These are phyloP conservation scores for Nanorana parkeri DNA, from an alignment of 2,113 vertebrate species.

Conservation along the genomic window DNA sequence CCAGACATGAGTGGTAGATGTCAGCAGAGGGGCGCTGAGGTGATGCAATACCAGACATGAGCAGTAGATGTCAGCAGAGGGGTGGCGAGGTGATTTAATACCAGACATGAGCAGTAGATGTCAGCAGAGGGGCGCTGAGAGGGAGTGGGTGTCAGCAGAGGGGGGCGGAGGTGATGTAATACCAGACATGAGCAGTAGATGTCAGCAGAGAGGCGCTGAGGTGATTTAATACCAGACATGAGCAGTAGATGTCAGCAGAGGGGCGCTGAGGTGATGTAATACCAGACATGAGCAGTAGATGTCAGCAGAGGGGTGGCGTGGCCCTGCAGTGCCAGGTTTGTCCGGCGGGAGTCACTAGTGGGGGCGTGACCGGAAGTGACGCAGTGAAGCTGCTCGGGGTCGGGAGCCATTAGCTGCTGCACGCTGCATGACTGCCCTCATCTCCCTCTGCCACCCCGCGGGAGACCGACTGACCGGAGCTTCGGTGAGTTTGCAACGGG, in stretches of 20 bases:
- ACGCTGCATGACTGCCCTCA: not conserved
- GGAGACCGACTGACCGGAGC: not conserved
- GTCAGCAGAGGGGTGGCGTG: not conserved
- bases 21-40: not conserved
- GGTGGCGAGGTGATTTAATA: not conserved
- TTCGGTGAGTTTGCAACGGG: not conserved
- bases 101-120: not conserved
- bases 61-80: not conserved
- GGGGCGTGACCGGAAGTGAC: slow-evolving; percentile 45
- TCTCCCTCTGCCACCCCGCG: not conserved
- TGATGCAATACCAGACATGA: not conserved
- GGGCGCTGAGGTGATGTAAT: not conserved
- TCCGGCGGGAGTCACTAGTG: not conserved
- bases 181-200: not conserved
- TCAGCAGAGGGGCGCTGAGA: not conserved
- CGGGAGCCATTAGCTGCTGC: slow-evolving; percentile 35
- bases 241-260: not conserved
- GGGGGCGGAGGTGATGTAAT: not conserved
- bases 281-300: not conserved
- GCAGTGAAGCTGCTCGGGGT: slow-evolving; percentile 36
- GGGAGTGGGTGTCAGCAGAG: no score
- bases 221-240: not conserved
- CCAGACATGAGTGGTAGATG: not conserved
- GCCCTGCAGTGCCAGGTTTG: not conserved
- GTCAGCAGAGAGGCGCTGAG: not conserved